These are phyloP conservation scores for Rhyacophila evoluta DNA, from an alignment of 2,888 invertebrate species.

Conservation along the genomic window DNA sequence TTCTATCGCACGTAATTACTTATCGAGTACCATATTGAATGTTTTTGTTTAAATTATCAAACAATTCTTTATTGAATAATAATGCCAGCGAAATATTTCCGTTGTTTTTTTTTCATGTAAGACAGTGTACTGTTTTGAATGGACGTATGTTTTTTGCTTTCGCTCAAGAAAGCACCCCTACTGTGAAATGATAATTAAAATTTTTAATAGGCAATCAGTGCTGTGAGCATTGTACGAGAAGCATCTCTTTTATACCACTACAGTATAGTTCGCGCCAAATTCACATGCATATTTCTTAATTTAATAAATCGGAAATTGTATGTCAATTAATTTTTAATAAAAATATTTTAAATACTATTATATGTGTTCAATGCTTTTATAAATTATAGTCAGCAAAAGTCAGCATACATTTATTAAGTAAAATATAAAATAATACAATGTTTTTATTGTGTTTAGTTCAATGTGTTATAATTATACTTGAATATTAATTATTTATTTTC, in stretches of 20 bases:
- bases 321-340: too few relatives aligned
- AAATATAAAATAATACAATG: too few relatives aligned
- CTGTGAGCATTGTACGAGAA: slow-evolving; percentile 38
- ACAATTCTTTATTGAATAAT: slow-evolving; percentile 13
- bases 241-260: neutral
- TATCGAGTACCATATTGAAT: neutral
- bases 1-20: too few relatives aligned
- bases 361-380: too few relatives aligned
- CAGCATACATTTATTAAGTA: too few relatives aligned
- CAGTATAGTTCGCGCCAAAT: slow-evolving; percentile 20
- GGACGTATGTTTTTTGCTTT: neutral
- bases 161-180: slow-evolving; percentile 40
- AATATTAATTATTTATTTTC: too few relatives aligned
- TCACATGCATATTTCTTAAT: neutral
- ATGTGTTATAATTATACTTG: too few relatives aligned
- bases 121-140: neutral
- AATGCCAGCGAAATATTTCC: neutral
- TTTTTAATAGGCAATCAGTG: slow-evolving; percentile 50
- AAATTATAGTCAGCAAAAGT: too few relatives aligned
- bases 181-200: slow-evolving; percentile 50
- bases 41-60: slow-evolving; percentile 1
- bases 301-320: too few relatives aligned
- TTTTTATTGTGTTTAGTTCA: too few relatives aligned
- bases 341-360: too few relatives aligned
- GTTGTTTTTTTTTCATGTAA: neutral